These are phyloP conservation scores for Parazoanthus swiftii DNA, from an alignment of 92 coral and sea anemone species.

Conservation along the genomic window DNA sequence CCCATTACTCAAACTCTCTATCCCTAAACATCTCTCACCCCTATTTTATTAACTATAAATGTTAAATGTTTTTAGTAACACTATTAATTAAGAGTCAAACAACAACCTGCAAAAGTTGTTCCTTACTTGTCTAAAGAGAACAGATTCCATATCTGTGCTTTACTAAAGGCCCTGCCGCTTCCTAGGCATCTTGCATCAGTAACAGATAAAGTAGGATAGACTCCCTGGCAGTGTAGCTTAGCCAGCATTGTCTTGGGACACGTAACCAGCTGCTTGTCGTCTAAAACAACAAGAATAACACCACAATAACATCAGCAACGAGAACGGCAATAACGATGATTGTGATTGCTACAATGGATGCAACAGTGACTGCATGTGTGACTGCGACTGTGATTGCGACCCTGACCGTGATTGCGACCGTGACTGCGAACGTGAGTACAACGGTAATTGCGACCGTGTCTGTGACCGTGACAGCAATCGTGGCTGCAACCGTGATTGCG, in stretches of 20 bases:
- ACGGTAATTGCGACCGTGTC: too few relatives aligned
- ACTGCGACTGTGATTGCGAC: too few relatives aligned
- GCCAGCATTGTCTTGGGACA: constrained; percentile 63
- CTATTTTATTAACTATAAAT: too few relatives aligned
- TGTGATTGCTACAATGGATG: too few relatives aligned
- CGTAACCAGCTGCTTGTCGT: constrained; percentile 47
- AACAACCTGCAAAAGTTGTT: neutral
- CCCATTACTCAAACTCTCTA: neutral
- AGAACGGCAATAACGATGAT: neutral
- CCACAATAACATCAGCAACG: neutral
- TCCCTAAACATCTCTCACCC: neutral
- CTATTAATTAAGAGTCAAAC: neutral
- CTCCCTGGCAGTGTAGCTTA: constrained; percentile 82
- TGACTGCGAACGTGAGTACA: too few relatives aligned
- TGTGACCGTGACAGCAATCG: too few relatives aligned
- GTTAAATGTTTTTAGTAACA: neutral
- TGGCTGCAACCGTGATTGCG: too few relatives aligned
- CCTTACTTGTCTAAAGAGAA: constrained; percentile 89
- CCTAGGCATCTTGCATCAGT: constrained; percentile 87
- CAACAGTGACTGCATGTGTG: too few relatives aligned
- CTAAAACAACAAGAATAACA: constrained; percentile 11
- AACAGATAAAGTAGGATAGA: constrained; percentile 83
- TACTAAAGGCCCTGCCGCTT: constrained; percentile 82
- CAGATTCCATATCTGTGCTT: constrained; percentile 88
- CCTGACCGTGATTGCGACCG: too few relatives aligned